Conservation (phyloP, 2,888 invertebrate species). For the Ophion obscuratus region DNA sequence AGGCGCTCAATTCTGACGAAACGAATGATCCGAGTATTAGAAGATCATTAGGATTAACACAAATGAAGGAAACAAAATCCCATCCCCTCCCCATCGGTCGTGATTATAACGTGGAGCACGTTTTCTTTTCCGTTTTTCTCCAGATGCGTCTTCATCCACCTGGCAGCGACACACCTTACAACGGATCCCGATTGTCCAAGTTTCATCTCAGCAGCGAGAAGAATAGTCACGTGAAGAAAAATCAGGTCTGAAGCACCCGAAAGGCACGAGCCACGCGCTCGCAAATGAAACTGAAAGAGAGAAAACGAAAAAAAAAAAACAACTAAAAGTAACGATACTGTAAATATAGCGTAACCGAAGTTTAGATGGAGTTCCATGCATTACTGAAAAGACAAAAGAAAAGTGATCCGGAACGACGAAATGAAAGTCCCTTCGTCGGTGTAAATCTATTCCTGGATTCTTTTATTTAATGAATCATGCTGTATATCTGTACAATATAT, state of each 20-base stretch:
- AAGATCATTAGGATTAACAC: too few species aligned
- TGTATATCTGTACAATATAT: conserved; percentile 64
- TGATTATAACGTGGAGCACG: neutral
- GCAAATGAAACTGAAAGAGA: conserved; percentile 9
- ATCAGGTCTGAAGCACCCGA: conserved; percentile 60
- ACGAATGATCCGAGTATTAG: too few species aligned
- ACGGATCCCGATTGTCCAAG: conserved; percentile 85
- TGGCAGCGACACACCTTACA: conserved; percentile 86
- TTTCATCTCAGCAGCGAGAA: conserved; percentile 82
- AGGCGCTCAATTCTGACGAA: too few species aligned
- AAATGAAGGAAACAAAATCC: neutral
- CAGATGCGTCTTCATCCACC: conserved; percentile 90
- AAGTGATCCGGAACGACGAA: conserved; percentile 13
- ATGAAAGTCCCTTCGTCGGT: conserved; percentile 22
- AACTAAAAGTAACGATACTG: conserved; percentile 40
- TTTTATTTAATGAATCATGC: conserved; percentile 37
- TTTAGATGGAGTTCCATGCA: conserved; percentile 60
- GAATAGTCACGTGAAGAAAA: conserved; percentile 77
- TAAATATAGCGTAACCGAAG: conserved; percentile 63
- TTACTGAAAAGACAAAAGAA: conserved; percentile 6
- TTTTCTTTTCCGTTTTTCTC: conserved; percentile 25
- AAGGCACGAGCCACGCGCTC: neutral
- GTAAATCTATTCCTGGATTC: conserved; percentile 34
- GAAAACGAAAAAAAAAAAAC: conserved; percentile 9
- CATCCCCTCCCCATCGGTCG: neutral